Base-by-base conservation (phyloP, 2,113 vertebrate species). In the Stictonetta naevosa region DNA sequence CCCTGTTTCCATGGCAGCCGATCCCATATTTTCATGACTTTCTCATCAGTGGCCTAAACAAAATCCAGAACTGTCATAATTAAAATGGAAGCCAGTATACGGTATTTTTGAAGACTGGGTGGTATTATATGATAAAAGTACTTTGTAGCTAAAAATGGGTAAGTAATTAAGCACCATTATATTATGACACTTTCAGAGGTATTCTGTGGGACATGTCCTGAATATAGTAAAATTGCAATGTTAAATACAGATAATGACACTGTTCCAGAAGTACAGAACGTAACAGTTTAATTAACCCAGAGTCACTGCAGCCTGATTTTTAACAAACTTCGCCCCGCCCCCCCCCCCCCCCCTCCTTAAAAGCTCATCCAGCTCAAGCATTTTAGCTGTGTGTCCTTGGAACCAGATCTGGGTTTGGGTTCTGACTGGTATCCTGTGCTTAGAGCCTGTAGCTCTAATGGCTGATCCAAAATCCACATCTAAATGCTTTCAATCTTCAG, bases 91-190 rank as follows among this genome's bases (percentile, higher is more conserved):
- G 22, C 28, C 83, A 71, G 72, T 44, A 87, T 86, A 74, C 42
- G 56, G 0, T 6, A 42, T 75, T 90, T 95, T 40, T 87, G 89
- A 91, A 87, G 81, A 42, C 38, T 15, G 79, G 11, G 60, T 69
- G 86, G 84, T 60, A 81, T 92, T 83, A 67, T 17, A 10, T 6
- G 85, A 63, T 31, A 60, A 52, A 95, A 93, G 91, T 59, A 90
- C 60, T 90, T 87, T 7, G 56, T 59, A 86, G 82, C 59, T 96
- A 92, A 94, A 96, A 94, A 38, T 34, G 72, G 46, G 0, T 50
- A 83, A 88, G 90, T 96, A 97, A 96, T 95, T 96, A 97, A 93
- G 90, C 80, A 81, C 60, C 64, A 92, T 96, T 94, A 75, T 92
- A 88, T 52, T 31, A 78, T 22, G 75, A 78, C 67, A 81, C 60